Base-by-base conservation (phyloP, 1,140 invertebrate genomes). In the Drosophila lacertosa region DNA sequence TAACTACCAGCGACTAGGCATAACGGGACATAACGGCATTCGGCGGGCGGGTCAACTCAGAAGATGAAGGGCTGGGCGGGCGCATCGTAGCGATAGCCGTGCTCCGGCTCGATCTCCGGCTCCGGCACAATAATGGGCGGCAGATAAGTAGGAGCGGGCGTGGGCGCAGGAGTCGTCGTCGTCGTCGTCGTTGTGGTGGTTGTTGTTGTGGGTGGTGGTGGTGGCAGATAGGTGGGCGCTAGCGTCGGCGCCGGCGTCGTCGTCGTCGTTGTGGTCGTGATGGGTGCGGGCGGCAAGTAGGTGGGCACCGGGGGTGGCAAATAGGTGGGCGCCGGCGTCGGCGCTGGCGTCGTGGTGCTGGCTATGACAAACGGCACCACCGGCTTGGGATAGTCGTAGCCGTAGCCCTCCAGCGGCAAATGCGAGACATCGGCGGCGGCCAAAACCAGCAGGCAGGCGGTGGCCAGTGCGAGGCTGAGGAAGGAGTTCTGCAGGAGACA, bases 81-180 rank as follows among this genome's bases (percentile, higher is more conserved):
- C n/a, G 51, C 70, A n/a, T 90, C 74, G 18, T 90, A 90, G 62
- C 79, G 88, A 20, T 90, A 90, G n/a, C 88, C 84, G 40, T 62
- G 74, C 40, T 69, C 53, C 3, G 71, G 62, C 15, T 74, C n/a
- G n/a, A n/a, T n/a, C n/a, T n/a, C 45, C 18, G 71, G 72, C n/a
- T 79, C 78, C 5, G 68, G 64, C 16, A 89, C 73, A 29, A 72
- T 67, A 22, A 74, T 32, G 10, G 60, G 71, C 16, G 77, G 77
- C 48, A 77, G 44, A 33, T 77, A 77, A 3, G 69, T 65, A 13
- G 75, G 75, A 11, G 39, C 64, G 0, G 75, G 75, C 33, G 60
- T 57, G 7, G 73, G 67, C 11, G 68, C 68, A 9, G 60, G 59
- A 7, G 73, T 76, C 0, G 73, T 75, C 0, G 62, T 72, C 3